phyloP scores from a whole-genome alignment of 1,140 invertebrate species.

The Scaptodrosophila lebanonensis region DNA sequence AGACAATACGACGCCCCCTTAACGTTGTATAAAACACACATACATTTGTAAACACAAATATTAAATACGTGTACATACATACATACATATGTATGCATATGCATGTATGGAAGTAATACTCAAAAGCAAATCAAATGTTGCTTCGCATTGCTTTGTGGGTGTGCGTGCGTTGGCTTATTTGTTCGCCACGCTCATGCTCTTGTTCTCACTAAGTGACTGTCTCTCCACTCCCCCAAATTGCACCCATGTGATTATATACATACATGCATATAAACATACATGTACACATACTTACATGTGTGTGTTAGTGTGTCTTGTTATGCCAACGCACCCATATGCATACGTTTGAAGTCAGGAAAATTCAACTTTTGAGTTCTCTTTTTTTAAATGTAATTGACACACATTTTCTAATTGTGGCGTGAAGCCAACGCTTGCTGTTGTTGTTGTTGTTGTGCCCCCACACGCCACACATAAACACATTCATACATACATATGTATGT shows the following conservation, averaged over 20 bases:
- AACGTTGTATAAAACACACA: slow-evolving; percentile 43
- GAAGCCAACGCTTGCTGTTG: too few relatives aligned
- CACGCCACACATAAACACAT: slow-evolving; percentile 1
- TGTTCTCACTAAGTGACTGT: slow-evolving; percentile 9
- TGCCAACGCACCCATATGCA: too few relatives aligned
- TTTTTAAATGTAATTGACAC: slow-evolving; percentile 67
- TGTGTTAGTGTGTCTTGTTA: slow-evolving; percentile 13
- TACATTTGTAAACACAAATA: too few relatives aligned
- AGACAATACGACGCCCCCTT: slow-evolving; percentile 66
- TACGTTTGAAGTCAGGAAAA: slow-evolving; percentile 62
- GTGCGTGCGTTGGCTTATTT: not conserved
- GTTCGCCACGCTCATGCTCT: slow-evolving; percentile 7
- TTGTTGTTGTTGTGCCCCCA: slow-evolving; percentile 26
- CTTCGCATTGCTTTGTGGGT: slow-evolving; percentile 7
- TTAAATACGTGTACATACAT: too few relatives aligned
- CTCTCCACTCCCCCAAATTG: slow-evolving; percentile 27
- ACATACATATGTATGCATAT: too few relatives aligned
- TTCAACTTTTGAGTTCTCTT: slow-evolving; percentile 38
- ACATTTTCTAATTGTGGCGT: slow-evolving; percentile 70
- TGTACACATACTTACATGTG: too few relatives aligned
- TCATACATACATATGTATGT: not conserved
- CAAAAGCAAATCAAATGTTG: slow-evolving; percentile 54
- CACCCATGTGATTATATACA: not conserved
- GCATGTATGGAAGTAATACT: too few relatives aligned
- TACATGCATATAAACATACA: too few relatives aligned